Percentiles rank a stretch among this genome's conserved stretches.
Evolutionary conservation across 2,113 vertebrate genomes (phyloP).

Genomic region (Antechinus flavipes): DNA sequence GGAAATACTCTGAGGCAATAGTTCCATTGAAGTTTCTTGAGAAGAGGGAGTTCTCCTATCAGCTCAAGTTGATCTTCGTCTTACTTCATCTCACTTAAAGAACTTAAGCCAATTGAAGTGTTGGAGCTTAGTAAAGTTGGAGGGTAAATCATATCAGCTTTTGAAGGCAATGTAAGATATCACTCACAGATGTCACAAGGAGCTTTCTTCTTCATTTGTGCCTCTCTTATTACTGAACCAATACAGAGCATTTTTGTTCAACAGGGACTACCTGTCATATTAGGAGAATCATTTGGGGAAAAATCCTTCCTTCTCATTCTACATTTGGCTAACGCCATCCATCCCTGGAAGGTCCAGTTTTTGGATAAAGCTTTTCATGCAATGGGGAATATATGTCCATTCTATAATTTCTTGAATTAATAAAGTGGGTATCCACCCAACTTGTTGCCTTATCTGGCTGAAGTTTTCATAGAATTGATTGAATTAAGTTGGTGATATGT

Average conservation of each 20-base stretch:
- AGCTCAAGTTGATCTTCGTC: conserved; percentile 75
- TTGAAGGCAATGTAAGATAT: conserved; percentile 78
- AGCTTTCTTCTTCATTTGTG: conserved; percentile 61
- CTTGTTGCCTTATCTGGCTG: not conserved
- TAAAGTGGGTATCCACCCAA: not conserved
- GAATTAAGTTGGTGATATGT: not conserved
- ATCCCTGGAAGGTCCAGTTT: not conserved
- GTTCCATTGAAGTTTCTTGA: conserved; percentile 70
- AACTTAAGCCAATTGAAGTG: conserved; percentile 80
- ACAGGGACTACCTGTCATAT: conserved; percentile 12
- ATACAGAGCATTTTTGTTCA: conserved; percentile 50
- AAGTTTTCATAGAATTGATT: not conserved
- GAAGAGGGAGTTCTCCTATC: conserved; percentile 73
- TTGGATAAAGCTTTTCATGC: not conserved
- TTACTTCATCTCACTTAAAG: conserved; percentile 68
- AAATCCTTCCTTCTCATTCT: not conserved
- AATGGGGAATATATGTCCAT: not conserved
- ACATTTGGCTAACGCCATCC: not conserved
- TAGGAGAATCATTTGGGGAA: not conserved
- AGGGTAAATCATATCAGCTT: conserved; percentile 79
- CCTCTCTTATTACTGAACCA: conserved; percentile 26
- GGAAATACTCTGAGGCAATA: conserved; percentile 71
- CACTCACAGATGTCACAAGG: conserved; percentile 74
- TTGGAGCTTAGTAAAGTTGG: conserved; percentile 79
- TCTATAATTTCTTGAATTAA: not conserved